These are phyloP conservation scores for Macropus fuliginosus DNA, from an alignment of 2,797 vertebrate genomes.

Conservation along the genomic window DNA sequence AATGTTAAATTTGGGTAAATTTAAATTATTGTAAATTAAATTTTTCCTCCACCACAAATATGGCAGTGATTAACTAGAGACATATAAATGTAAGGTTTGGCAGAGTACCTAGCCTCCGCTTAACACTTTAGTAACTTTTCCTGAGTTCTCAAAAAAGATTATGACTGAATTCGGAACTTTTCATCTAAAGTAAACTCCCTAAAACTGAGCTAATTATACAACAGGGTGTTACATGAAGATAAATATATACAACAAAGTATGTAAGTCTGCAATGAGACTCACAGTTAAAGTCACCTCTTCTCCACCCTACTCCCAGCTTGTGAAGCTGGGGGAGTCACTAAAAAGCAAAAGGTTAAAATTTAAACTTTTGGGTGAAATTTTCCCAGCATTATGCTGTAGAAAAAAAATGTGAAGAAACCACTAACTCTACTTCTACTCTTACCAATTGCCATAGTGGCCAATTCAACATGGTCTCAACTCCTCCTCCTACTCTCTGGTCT, in stretches of 20 bases:
- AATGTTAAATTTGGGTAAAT: not conserved
- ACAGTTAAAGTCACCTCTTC: not conserved
- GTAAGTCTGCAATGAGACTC: not conserved
- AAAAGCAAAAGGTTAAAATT: no score
- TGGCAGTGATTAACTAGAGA: not conserved
- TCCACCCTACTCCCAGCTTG: not conserved
- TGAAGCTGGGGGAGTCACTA: no score
- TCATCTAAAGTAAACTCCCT: not conserved
- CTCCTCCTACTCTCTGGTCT: not conserved
- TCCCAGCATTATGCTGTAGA: not conserved
- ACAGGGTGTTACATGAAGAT: not conserved
- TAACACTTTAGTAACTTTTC: not conserved
- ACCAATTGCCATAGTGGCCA: not conserved
- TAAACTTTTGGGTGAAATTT: not conserved
- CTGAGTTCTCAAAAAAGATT: no score
- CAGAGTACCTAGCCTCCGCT: not conserved
- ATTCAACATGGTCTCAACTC: not conserved
- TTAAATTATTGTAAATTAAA: not conserved
- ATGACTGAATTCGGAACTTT: not conserved
- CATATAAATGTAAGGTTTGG: not conserved
- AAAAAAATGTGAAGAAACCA: not conserved
- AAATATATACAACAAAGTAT: not conserved
- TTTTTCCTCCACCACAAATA: not conserved
- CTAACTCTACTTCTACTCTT: not conserved
- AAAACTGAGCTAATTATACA: not conserved